Evolutionary conservation across 2,888 invertebrate species (phyloP).

Genomic region (Chironomus tentans): DNA sequence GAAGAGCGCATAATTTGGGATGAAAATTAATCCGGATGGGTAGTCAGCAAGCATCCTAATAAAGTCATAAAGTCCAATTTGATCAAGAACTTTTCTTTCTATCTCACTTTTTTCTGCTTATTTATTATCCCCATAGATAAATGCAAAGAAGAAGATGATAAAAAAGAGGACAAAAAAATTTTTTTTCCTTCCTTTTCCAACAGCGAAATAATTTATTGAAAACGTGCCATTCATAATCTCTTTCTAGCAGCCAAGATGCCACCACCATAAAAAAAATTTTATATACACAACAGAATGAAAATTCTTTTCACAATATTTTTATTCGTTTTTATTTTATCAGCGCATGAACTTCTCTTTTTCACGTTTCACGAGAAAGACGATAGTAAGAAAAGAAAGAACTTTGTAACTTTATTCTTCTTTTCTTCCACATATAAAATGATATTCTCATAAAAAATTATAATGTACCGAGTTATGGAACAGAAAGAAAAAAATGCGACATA

Average conservation of each 20-base stretch:
- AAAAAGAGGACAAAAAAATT: neutral
- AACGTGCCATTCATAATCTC: constrained; percentile 26
- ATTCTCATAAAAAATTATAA: constrained; percentile 20
- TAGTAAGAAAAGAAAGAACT: neutral
- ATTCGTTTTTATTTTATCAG: neutral
- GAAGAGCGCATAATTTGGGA: neutral
- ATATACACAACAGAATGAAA: neutral
- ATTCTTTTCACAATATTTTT: constrained; percentile 12
- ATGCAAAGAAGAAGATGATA: neutral
- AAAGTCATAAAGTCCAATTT: constrained; percentile 24
- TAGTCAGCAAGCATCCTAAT: constrained; percentile 9
- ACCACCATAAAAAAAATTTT: constrained; percentile 13
- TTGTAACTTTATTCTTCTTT: neutral
- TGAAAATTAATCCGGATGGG: constrained; percentile 19
- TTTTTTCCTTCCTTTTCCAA: neutral
- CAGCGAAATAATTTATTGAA: constrained; percentile 25
- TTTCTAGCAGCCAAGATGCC: constrained; percentile 10
- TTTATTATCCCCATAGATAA: constrained; percentile 21
- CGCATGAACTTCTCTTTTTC: constrained; percentile 13
- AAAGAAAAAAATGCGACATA: neutral
- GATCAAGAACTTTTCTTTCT: constrained; percentile 16
- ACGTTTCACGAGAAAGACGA: neutral
- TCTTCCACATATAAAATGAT: neutral
- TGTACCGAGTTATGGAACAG: neutral
- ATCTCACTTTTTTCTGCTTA: constrained; percentile 6